Percentiles rank a stretch among this genome's conserved stretches.
These are phyloP conservation scores for Tricholaema leucomelas DNA, from an alignment of 2,113 vertebrate species.

Conservation along the genomic window DNA sequence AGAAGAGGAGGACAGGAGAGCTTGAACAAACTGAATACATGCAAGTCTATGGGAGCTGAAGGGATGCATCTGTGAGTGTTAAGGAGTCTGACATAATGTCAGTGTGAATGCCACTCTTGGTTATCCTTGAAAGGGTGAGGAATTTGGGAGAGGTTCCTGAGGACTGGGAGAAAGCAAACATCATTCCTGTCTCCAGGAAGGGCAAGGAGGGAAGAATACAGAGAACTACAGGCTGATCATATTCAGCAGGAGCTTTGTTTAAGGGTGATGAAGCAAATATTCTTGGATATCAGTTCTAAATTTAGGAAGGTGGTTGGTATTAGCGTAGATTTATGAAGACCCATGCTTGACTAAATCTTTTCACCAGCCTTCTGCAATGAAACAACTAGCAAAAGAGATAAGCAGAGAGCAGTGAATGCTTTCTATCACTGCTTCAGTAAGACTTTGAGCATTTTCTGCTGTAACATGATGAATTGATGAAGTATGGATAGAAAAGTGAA, in stretches of 20 bases:
- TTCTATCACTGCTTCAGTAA: too few relatives aligned
- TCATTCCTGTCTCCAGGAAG: background rate
- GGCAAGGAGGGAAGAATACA: background rate
- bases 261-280: background rate
- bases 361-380: background rate
- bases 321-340: background rate
- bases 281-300: background rate
- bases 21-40: background rate
- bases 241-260: background rate
- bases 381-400: background rate
- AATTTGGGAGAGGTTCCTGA: background rate
- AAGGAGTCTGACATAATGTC: background rate
- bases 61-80: background rate
- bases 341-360: background rate
- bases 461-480: background rate
- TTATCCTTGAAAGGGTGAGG: too few relatives aligned
- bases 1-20: background rate
- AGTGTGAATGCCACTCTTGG: background rate
- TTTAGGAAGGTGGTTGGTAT: accelerated
- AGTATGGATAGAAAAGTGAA: background rate
- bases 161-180: background rate
- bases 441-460: too few relatives aligned
- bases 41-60: background rate
- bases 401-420: background rate
- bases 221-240: background rate